Evolutionary conservation across 2,113 vertebrate genomes (phyloP), one percentile per base, ranked within the genome.

Genomic region (Myotis brandtii): DNA sequence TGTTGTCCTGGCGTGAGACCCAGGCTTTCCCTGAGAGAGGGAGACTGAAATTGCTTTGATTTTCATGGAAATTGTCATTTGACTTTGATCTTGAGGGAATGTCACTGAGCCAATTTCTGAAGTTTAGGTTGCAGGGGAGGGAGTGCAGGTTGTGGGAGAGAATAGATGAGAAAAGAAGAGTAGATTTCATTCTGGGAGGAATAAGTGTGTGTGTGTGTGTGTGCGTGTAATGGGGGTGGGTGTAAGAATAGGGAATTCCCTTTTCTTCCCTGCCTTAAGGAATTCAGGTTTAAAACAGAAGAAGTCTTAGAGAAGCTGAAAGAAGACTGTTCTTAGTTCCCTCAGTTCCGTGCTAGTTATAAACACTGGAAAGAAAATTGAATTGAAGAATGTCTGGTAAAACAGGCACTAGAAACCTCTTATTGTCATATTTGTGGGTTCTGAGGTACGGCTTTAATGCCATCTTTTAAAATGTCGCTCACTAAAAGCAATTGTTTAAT

Each of bases 41-140:
- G 23, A 92, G 91, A 91, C 77, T 80, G 82, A 95, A 94, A 89
- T 95, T 83, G 81, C 84, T 96, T 94, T 97, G 92, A 79, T 83
- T 96, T 97, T 96, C 86, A 93, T 89, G 94, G 95, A 97, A 97
- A 97, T 96, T 94, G 90, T 93, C 50, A 14, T 95, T 86, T 94
- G 69, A 90, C 96, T 97, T 97, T 98, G 94, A 97, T 97, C 96
- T 97, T 96, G 86, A 94, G 85, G 79, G 75, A 97, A 96, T 90
- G 83, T 94, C 91, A 95, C 48, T 67, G 85, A 96, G 89, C 83
- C 85, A 97, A 96, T 86, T 91, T 95, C 73, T 89, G 88, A 96
- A 95, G 93, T 92, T 95, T 94, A 95, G 82, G 13, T 72, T 90
- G 87, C 4, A 50, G 10, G 66, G 54, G 46, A 73, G 46, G 34